Conservation (phyloP, 2,113 vertebrate genomes). For the Corapipo altera region DNA sequence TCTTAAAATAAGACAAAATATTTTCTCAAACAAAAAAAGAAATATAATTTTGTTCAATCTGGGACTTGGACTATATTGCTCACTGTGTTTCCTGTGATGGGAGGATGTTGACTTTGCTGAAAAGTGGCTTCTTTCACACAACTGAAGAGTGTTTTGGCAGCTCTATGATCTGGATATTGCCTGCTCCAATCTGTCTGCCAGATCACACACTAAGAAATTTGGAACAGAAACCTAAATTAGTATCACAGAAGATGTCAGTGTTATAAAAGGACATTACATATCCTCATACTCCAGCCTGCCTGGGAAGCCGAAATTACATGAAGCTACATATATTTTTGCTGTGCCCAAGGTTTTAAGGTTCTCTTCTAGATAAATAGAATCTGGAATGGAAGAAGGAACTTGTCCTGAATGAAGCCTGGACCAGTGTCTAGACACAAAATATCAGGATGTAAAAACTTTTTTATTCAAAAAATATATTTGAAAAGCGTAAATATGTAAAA, state of each 20-base stretch:
- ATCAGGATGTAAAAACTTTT: background rate
- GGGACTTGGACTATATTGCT: background rate
- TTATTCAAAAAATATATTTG: background rate
- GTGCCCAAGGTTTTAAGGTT: background rate
- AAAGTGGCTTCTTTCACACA: background rate
- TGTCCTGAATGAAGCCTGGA: background rate
- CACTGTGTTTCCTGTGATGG: background rate
- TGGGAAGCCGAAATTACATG: background rate
- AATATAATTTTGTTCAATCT: background rate
- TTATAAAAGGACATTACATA: background rate
- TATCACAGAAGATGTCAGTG: background rate
- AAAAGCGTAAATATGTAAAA: background rate
- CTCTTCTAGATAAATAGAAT: background rate
- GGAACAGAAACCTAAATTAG: background rate
- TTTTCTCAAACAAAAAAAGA: background rate
- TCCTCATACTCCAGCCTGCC: background rate
- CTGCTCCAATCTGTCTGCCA: background rate
- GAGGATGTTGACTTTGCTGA: background rate
- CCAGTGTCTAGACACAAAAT: background rate
- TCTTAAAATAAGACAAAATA: background rate
- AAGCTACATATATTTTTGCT: background rate
- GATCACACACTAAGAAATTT: background rate
- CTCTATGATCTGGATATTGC: background rate
- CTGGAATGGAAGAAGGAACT: background rate
- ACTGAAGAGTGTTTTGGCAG: background rate